A percentile compares a stretch with the other conserved stretches of the same genome.
These are phyloP conservation scores for Catharus ustulatus DNA, from an alignment of 2,797 vertebrate genomes.

Conservation along the genomic window DNA sequence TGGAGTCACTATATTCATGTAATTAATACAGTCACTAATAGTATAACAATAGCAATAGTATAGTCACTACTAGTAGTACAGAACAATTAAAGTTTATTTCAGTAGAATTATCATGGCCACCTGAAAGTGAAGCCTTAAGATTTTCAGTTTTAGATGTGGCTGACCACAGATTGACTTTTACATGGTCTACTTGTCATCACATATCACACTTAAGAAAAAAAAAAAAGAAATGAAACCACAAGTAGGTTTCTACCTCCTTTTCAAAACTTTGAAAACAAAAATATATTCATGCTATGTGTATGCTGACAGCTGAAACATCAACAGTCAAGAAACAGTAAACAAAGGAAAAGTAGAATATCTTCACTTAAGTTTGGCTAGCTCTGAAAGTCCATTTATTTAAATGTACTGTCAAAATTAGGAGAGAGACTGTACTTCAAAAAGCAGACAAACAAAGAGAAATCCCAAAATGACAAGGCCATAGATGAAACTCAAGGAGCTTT, in stretches of 20 bases:
- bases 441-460: not conserved
- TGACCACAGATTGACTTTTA: constrained; percentile 65
- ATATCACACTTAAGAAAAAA: not conserved
- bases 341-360: constrained; percentile 33
- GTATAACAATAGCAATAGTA: not conserved
- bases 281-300: not conserved
- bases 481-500: not conserved
- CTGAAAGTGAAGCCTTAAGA: not conserved
- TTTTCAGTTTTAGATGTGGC: constrained; percentile 42
- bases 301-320: constrained; percentile 52
- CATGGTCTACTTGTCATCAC: constrained; percentile 52
- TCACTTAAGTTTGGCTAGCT: not conserved
- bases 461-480: not conserved
- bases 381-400: not conserved
- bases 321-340: not conserved
- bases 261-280: constrained; percentile 22
- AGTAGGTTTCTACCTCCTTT: not conserved
- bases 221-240: not conserved
- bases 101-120: not conserved
- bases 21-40: not conserved
- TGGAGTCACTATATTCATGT: not conserved
- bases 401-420: not conserved
- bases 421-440: not conserved
- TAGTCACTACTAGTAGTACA: not conserved
- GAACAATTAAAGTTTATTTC: not conserved